These are phyloP conservation scores for Lysandra coridon DNA, from an alignment of 2,888 invertebrate species.

Conservation along the genomic window DNA sequence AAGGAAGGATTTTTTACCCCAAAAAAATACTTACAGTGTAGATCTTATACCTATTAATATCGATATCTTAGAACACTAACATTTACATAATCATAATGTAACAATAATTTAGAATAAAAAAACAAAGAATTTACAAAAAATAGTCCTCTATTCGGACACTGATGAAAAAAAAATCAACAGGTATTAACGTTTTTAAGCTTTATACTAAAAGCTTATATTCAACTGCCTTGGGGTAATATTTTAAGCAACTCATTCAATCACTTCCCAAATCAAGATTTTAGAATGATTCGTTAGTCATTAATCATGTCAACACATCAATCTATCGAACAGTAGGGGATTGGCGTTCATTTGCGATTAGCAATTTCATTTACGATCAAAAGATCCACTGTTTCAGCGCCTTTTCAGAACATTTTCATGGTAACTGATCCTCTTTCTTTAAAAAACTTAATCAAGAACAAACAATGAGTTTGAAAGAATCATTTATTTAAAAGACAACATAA, in stretches of 20 bases:
- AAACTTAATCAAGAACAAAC: not conserved
- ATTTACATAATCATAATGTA: no score
- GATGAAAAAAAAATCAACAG: no score
- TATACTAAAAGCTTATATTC: not conserved
- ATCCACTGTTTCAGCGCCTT: not conserved
- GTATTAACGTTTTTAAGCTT: no score
- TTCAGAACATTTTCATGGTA: not conserved
- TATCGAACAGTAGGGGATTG: not conserved
- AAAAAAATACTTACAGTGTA: no score
- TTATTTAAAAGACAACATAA: not conserved
- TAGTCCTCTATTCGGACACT: no score
- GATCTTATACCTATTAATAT: no score
- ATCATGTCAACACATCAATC: constrained; percentile 1
- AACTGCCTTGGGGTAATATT: not conserved
- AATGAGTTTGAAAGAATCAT: not conserved
- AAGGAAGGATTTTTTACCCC: not conserved
- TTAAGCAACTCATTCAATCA: not conserved
- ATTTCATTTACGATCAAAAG: not conserved
- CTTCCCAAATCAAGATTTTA: not conserved
- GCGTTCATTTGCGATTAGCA: not conserved
- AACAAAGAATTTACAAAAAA: no score
- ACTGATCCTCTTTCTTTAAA: not conserved
- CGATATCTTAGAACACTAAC: no score
- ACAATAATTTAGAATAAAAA: no score
- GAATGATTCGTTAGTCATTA: not conserved